Base-by-base conservation (phyloP, 2,888 invertebrate genomes). In the Drosophila kuntzei region DNA sequence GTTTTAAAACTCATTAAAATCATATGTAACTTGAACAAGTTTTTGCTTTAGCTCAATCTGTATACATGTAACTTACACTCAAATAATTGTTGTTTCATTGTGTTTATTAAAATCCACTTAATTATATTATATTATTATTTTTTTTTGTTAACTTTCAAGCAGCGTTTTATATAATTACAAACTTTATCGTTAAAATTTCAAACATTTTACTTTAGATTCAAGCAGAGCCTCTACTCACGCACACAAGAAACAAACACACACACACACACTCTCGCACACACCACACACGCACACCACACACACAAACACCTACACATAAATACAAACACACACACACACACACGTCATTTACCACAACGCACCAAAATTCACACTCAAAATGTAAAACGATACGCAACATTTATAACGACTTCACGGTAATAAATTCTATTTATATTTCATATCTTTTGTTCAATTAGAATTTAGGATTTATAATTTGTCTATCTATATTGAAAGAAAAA, bases 201-300 rank as follows among this genome's bases (percentile, higher is more conserved):
- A 74, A 64, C 51, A 76, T 60, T 85, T 79, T 76, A 85, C 73
- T 87, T 67, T 79, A 73, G 74, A 75, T 73, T 37, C 78, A 74
- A 62, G 82, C 86, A 79, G 87, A 71, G 81, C 87, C 73, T 83
- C 68, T 71, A 72, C 68, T 68, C 60, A 69, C 70, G 54, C 62
- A 83, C 61, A 67, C 59, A 57, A 67, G 55, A 75, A 53, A 63
- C 43, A 70, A 64, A 70, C 62, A 59, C 54, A 34, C 37, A 67
- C 58, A 62, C 41, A 51, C 49, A 32, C 51, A 62, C 68, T 68
- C 60, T 67, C 70, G 54, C 62, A 83, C 61, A 67, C 57, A 57
- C 25, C 43, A 53, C 20, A 51, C 36, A 65, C 46, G 57, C 32
- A 46, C 12, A 63, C 39, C 9, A 44, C 43, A 22, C 39, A 53